Base-by-base conservation (phyloP, 2,888 invertebrate genomes). In the Himalopsyche tibetana region DNA sequence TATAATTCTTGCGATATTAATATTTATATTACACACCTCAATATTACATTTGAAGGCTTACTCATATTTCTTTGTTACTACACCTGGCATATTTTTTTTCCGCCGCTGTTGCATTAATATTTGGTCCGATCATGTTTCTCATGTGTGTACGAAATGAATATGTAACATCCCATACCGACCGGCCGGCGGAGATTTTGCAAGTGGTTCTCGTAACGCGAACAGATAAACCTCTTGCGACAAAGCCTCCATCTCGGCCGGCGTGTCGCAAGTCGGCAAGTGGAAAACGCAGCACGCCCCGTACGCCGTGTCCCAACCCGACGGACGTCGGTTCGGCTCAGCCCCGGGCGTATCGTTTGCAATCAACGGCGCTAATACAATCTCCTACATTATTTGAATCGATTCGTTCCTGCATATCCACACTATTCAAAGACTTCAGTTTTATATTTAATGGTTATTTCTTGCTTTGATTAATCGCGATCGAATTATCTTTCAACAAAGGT, bases 271-370 rank as follows among this genome's bases (percentile, higher is more conserved):
- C 2, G 63, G 63, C 63, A 63, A 63, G 63, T 63, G 63, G 63
- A 63, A 63, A 63, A 84, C 81, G 40, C 85, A 81, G 83, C 87
- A 84, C 85, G 82, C 83, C 85, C 87, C 84, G 85, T 19, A 28
- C 56, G 79, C 84, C 83, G 85, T 83, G 84, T 85, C 56, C 83
- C 56, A 82, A 84, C 82, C 55, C 42, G 55, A 55, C 63, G 80
- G 45, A 81, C 81, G 51, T 80, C 81, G 56, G 82, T 82, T 79
- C 82, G n/a, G 82, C 51, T 80, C 80, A 45, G 88, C 85, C 87
- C 83, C 84, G 80, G 87, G 88, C 88, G 36, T 28, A 55, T 40
- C 82, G 82, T 88, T 87, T 84, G 88, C 88, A 88, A 88, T 86
- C 84, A 69, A 42, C 45, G 55, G 28, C 81, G 51, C 84, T 56